A percentile compares a stretch with the other conserved stretches of the same genome.
Evolutionary conservation across 2,888 invertebrate species (phyloP).

Genomic region (Acanthococcus lagerstroemiae): DNA sequence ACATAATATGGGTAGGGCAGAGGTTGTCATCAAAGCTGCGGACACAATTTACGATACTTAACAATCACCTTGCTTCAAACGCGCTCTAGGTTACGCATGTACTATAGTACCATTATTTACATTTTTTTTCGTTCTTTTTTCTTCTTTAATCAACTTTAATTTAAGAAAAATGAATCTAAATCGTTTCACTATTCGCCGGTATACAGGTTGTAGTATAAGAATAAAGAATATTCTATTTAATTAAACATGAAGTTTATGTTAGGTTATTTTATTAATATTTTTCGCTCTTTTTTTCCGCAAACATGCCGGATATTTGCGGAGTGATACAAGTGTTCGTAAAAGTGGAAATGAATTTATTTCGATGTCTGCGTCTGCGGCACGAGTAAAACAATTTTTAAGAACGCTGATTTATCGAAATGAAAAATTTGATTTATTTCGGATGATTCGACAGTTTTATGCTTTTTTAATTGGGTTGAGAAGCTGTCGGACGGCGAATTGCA

Average conservation of each 20-base stretch:
- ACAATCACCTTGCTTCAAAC: neutral
- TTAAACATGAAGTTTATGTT: neutral
- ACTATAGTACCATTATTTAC: neutral
- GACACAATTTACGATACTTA: constrained; percentile 17
- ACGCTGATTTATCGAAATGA: neutral
- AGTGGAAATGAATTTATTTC: neutral
- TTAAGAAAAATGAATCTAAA: too few relatives aligned
- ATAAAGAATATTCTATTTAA: neutral
- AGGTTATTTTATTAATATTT: neutral
- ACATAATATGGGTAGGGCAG: constrained; percentile 22
- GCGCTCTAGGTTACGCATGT: neutral
- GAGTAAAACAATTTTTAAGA: neutral
- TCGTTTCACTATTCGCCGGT: too few relatives aligned
- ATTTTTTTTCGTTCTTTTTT: neutral
- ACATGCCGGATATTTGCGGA: neutral
- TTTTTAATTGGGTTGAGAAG: neutral
- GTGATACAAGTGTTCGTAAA: neutral
- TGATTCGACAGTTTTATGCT: neutral
- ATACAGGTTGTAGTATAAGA: neutral
- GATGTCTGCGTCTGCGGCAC: neutral
- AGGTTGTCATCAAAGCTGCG: constrained; percentile 20
- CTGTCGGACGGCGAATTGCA: neutral
- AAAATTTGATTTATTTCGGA: neutral
- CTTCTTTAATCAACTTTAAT: too few relatives aligned
- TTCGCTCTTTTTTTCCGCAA: neutral